Conservation (phyloP, 2,888 invertebrate genomes). For the Phengaris alcon region DNA sequence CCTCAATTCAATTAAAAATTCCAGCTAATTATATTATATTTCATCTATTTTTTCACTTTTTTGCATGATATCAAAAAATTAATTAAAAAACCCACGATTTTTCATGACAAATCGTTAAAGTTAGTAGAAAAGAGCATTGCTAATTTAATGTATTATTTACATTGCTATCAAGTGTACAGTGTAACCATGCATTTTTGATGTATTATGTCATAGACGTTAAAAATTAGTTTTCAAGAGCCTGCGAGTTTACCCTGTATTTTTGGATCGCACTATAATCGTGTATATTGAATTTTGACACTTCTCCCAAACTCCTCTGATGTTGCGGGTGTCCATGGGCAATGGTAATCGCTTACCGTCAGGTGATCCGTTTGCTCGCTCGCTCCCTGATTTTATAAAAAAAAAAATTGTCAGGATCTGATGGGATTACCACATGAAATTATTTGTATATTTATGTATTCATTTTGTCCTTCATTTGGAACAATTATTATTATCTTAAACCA, state of each 20-base stretch:
- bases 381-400: too few relatives aligned
- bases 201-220: background rate
- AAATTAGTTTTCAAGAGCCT: background rate
- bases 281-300: too few relatives aligned
- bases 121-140: background rate
- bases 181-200: background rate
- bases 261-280: too few relatives aligned
- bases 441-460: background rate
- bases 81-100: background rate
- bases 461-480: conserved; percentile 12
- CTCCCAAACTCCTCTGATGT: too few relatives aligned
- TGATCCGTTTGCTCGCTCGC: too few relatives aligned
- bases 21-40: too few relatives aligned
- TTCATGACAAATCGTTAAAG: background rate
- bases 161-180: background rate
- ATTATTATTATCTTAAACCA: conserved; percentile 36
- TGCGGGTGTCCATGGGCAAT: too few relatives aligned
- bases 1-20: too few relatives aligned
- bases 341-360: too few relatives aligned
- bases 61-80: too few relatives aligned
- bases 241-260: too few relatives aligned
- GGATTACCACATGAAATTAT: background rate
- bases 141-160: conserved; percentile 12
- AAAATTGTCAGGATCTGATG: background rate
- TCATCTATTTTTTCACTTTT: too few relatives aligned